These are phyloP conservation scores for Corythornis vintsioides DNA, from an alignment of 2,113 vertebrate species.

Conservation along the genomic window DNA sequence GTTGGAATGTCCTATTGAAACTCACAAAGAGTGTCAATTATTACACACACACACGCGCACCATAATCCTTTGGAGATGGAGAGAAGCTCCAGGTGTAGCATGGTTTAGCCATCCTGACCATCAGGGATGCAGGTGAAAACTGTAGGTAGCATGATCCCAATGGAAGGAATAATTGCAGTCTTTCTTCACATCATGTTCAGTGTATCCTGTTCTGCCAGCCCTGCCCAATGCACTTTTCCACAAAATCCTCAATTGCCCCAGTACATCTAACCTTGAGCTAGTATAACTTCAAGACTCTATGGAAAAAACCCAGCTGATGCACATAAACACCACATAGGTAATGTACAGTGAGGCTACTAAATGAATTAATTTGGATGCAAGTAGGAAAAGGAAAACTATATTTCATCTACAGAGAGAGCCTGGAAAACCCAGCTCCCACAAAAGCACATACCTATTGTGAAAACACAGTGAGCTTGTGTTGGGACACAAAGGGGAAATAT, in stretches of 20 bases:
- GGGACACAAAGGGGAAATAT: conserved; percentile 40
- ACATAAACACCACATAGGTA: neutral
- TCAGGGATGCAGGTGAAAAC: neutral
- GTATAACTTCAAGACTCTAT: neutral
- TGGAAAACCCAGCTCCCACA: neutral
- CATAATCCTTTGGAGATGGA: neutral
- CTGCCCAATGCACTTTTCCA: neutral
- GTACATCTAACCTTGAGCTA: neutral
- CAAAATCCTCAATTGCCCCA: neutral
- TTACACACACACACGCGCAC: neutral
- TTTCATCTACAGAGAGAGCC: neutral
- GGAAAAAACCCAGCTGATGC: neutral
- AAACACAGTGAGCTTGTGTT: conserved; percentile 14
- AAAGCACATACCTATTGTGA: neutral
- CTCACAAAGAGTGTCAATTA: no score
- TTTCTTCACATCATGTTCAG: neutral
- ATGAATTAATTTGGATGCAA: conserved; percentile 9
- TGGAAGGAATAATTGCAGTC: neutral
- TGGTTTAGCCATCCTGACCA: neutral
- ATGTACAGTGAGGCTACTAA: neutral
- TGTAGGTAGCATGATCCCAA: neutral
- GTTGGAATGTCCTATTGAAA: neutral
- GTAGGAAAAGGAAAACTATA: conserved; percentile 2
- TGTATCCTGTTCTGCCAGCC: neutral
- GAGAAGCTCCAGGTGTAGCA: neutral